Percentiles rank a stretch among this genome's conserved stretches.
phyloP scores from a whole-genome alignment of 2,113 vertebrate genomes.

The Festucalex cinctus region DNA sequence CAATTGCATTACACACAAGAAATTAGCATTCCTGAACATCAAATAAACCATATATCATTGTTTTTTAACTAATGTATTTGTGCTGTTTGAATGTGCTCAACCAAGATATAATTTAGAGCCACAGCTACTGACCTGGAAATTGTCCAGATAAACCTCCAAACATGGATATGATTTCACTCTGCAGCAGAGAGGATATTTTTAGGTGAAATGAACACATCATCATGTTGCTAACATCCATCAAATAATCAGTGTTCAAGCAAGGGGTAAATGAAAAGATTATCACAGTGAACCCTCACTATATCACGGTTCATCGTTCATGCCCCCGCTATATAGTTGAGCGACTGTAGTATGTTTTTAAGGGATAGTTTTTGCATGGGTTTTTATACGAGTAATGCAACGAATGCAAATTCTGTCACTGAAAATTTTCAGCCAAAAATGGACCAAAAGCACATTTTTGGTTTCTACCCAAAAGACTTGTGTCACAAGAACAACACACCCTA shows the following conservation, averaged over 20 bases:
- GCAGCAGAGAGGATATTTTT: constrained; percentile 14
- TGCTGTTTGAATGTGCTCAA: neutral
- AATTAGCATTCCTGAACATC: neutral
- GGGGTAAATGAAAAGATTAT: neutral
- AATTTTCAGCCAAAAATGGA: no score
- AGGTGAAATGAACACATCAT: neutral
- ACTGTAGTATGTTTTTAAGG: no score
- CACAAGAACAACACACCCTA: no score
- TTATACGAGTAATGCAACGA: no score
- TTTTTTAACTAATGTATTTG: neutral
- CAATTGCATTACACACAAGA: neutral
- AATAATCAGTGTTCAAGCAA: neutral
- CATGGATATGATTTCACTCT: constrained; percentile 76
- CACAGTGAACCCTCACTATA: neutral
- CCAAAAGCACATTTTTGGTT: no score
- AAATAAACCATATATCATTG: neutral
- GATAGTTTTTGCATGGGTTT: no score
- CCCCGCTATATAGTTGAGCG: no score
- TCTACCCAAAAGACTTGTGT: no score
- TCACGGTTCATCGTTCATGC: no score
- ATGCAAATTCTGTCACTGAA: no score
- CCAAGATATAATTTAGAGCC: neutral
- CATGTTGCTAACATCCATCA: neutral
- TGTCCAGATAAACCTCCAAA: constrained; percentile 71
- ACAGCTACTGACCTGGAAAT: constrained; percentile 63